These are phyloP conservation scores for Lasioglossum calceatum DNA, from an alignment of 2,888 invertebrate genomes.

Conservation along the genomic window DNA sequence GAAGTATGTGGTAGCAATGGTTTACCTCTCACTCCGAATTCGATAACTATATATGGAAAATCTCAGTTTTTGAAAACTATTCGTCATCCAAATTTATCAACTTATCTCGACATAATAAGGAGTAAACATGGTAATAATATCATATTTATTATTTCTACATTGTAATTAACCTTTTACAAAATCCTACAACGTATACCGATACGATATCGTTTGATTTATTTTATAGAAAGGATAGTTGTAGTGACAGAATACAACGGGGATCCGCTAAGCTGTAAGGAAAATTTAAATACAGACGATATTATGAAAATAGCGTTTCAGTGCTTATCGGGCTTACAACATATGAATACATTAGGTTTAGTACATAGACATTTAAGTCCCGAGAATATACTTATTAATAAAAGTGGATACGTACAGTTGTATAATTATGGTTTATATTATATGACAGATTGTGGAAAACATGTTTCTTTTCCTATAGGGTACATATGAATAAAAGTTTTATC, in stretches of 20 bases:
- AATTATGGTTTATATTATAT: constrained; percentile 97
- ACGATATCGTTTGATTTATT: constrained; percentile 8
- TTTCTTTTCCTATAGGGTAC: constrained; percentile 95
- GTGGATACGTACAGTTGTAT: constrained; percentile 92
- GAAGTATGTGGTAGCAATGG: constrained; percentile 98
- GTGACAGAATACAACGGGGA: constrained; percentile 92
- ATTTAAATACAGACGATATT: constrained; percentile 85
- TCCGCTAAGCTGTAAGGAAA: constrained; percentile 86
- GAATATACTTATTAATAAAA: constrained; percentile 91
- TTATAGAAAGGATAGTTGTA: constrained; percentile 91
- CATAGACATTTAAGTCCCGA: constrained; percentile 93
- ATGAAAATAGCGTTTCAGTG: constrained; percentile 90
- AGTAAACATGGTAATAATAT: constrained; percentile 95
- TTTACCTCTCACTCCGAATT: constrained; percentile 97
- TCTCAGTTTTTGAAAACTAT: constrained; percentile 93
- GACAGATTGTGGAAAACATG: constrained; percentile 94
- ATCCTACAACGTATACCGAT: constrained; percentile 44
- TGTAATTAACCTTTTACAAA: not conserved
- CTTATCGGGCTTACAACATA: constrained; percentile 89
- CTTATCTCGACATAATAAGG: constrained; percentile 95
- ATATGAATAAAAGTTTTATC: constrained; percentile 71
- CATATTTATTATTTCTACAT: not conserved
- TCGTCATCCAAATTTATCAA: constrained; percentile 92
- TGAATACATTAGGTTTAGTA: constrained; percentile 90
- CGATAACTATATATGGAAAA: constrained; percentile 95